phyloP scores from a whole-genome alignment of 2,888 invertebrate species.

The Phortica okadai region DNA sequence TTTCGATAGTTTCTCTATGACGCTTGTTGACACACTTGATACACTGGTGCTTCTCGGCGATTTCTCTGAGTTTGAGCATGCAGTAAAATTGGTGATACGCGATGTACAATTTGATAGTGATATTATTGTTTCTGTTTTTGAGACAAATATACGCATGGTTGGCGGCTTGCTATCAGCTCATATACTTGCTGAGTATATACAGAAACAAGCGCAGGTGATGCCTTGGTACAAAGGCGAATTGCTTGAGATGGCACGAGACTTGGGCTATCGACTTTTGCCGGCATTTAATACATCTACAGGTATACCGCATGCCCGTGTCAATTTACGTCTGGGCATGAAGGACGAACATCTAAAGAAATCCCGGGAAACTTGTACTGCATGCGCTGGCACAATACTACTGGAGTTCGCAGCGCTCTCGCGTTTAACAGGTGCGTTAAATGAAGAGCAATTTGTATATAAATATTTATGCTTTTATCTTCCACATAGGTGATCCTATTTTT shows the following conservation, averaged over 20 bases:
- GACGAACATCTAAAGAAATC: slow-evolving; percentile 84
- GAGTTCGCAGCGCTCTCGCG: slow-evolving; percentile 98
- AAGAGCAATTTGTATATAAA: not conserved
- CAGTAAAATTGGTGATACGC: slow-evolving; percentile 89
- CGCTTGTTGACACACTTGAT: slow-evolving; percentile 95
- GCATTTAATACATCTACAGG: slow-evolving; percentile 99
- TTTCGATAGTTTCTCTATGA: slow-evolving; percentile 92
- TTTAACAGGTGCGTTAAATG: slow-evolving; percentile 80
- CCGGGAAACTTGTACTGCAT: slow-evolving; percentile 97
- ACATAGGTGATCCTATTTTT: slow-evolving; percentile 86
- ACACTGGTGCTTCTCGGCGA: slow-evolving; percentile 94
- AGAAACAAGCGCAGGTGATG: slow-evolving; percentile 85
- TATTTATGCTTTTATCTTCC: not conserved
- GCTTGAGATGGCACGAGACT: slow-evolving; percentile 91
- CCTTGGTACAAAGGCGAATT: slow-evolving; percentile 93
- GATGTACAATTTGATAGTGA: slow-evolving; percentile 96
- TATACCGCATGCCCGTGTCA: slow-evolving; percentile 96
- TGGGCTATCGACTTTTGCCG: slow-evolving; percentile 94
- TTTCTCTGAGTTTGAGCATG: slow-evolving; percentile 94
- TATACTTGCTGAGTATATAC: slow-evolving; percentile 89
- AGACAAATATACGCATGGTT: slow-evolving; percentile 98
- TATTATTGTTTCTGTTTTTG: slow-evolving; percentile 97
- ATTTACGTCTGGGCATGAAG: slow-evolving; percentile 89
- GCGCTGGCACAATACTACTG: slow-evolving; percentile 97
- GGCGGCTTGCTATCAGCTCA: slow-evolving; percentile 96